phyloP scores from a whole-genome alignment of 2,113 vertebrate genomes.

The Pelvicachromis taeniatus region DNA sequence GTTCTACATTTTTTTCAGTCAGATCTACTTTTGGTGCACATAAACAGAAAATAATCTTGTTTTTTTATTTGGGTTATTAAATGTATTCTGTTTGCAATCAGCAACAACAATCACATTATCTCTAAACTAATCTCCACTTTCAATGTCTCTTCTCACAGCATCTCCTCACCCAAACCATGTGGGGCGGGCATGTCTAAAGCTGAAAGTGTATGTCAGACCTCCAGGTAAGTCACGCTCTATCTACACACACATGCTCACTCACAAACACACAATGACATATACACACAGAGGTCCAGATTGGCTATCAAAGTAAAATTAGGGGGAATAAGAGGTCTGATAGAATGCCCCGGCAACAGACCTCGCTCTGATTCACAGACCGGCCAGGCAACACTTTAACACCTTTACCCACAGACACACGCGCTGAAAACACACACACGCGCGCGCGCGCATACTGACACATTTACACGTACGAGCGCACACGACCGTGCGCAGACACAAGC shows the following conservation, averaged over 20 bases:
- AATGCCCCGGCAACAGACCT: slow-evolving; percentile 52
- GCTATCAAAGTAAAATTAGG: slow-evolving; percentile 63
- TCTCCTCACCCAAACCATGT: slow-evolving; percentile 84
- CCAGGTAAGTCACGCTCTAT: slow-evolving; percentile 74
- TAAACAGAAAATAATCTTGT: background rate
- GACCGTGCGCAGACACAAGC: background rate
- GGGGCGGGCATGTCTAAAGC: slow-evolving; percentile 86
- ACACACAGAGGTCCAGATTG: slow-evolving; percentile 54
- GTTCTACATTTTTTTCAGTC: background rate
- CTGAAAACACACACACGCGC: background rate
- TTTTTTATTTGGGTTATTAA: background rate
- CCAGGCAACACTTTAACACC: slow-evolving; percentile 59
- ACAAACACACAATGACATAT: background rate
- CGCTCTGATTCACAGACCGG: slow-evolving; percentile 64
- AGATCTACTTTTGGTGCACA: background rate
- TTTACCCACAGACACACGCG: slow-evolving; percentile 9
- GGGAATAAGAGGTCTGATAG: slow-evolving; percentile 59
- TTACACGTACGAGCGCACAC: background rate
- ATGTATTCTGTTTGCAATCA: slow-evolving; percentile 1
- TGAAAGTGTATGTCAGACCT: slow-evolving; percentile 89
- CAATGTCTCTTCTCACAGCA: slow-evolving; percentile 69
- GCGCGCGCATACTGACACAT: background rate
- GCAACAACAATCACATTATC: slow-evolving; percentile 14
- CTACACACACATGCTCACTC: slow-evolving; percentile 21
- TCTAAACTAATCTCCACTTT: slow-evolving; percentile 30